Percentiles rank a stretch among this genome's conserved stretches.
phyloP scores from a whole-genome alignment of 2,888 invertebrate species.

The Diploptera punctata region DNA sequence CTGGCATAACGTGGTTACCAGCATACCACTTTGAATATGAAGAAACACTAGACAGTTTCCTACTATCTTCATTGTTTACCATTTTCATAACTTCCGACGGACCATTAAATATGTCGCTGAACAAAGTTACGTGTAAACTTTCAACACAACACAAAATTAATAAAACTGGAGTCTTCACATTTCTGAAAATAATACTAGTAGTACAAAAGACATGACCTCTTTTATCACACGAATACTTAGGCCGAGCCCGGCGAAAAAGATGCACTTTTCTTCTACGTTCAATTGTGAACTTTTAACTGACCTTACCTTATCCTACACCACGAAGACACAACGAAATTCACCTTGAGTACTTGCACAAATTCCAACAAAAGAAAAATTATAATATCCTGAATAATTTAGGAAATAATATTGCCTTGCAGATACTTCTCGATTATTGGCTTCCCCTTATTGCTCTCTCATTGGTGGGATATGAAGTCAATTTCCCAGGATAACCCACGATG shows the following conservation, averaged over 20 bases:
- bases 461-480: too few species aligned
- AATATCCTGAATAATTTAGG: background rate
- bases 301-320: constrained; percentile 44
- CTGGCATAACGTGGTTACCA: constrained; percentile 42
- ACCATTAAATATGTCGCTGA: constrained; percentile 37
- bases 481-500: too few species aligned
- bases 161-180: constrained; percentile 44
- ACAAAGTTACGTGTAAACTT: constrained; percentile 42
- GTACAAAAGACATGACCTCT: constrained; percentile 41
- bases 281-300: constrained; percentile 42
- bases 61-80: constrained; percentile 41
- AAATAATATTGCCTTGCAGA: background rate
- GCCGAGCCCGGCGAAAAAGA: constrained; percentile 39
- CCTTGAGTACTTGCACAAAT: constrained; percentile 36
- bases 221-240: constrained; percentile 40
- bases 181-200: constrained; percentile 41
- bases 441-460: constrained; percentile 12
- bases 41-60: constrained; percentile 43
- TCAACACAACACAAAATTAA: constrained; percentile 44
- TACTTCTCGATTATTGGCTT: constrained; percentile 14
- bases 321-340: constrained; percentile 39
- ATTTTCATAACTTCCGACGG: constrained; percentile 40
- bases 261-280: constrained; percentile 42
- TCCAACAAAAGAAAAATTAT: constrained; percentile 13
- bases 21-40: constrained; percentile 43